These are phyloP conservation scores for Drosophila silvestris DNA, from an alignment of 2,888 invertebrate genomes.

Conservation along the genomic window DNA sequence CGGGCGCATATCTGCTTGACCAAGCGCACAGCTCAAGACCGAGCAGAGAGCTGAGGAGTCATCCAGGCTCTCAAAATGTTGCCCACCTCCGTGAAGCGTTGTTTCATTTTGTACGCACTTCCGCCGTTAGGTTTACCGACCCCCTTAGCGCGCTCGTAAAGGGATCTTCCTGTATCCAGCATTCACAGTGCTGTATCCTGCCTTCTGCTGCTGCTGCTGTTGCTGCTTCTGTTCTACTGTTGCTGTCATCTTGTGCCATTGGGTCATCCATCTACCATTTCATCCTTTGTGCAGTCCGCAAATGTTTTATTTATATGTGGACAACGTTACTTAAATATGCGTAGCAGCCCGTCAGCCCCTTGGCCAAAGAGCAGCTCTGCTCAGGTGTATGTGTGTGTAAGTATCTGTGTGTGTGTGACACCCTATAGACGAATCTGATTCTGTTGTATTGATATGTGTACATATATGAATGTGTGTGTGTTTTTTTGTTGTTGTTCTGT, in stretches of 20 bases:
- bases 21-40: slow-evolving; percentile 66
- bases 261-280: slow-evolving; percentile 80
- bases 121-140: slow-evolving; percentile 58
- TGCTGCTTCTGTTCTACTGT: slow-evolving; percentile 13
- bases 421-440: slow-evolving; percentile 28
- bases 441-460: slow-evolving; percentile 53
- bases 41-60: slow-evolving; percentile 16
- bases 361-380: slow-evolving; percentile 27
- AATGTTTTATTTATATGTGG: slow-evolving; percentile 82
- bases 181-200: slow-evolving; percentile 41
- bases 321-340: slow-evolving; percentile 77
- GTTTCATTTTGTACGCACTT: slow-evolving; percentile 81
- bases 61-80: slow-evolving; percentile 37
- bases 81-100: slow-evolving; percentile 38
- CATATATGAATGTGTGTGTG: slow-evolving; percentile 8
- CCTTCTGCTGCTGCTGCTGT: slow-evolving; percentile 18
- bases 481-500: background rate
- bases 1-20: slow-evolving; percentile 73
- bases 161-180: slow-evolving; percentile 77
- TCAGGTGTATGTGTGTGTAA: slow-evolving; percentile 53
- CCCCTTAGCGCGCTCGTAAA: slow-evolving; percentile 67
- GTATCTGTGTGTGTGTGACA: slow-evolving; percentile 11
- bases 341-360: slow-evolving; percentile 46
- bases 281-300: slow-evolving; percentile 78
- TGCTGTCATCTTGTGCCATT: slow-evolving; percentile 81